These are phyloP conservation scores for Acromyrmex echinatior DNA, from an alignment of 1,140 invertebrate species.

Conservation along the genomic window DNA sequence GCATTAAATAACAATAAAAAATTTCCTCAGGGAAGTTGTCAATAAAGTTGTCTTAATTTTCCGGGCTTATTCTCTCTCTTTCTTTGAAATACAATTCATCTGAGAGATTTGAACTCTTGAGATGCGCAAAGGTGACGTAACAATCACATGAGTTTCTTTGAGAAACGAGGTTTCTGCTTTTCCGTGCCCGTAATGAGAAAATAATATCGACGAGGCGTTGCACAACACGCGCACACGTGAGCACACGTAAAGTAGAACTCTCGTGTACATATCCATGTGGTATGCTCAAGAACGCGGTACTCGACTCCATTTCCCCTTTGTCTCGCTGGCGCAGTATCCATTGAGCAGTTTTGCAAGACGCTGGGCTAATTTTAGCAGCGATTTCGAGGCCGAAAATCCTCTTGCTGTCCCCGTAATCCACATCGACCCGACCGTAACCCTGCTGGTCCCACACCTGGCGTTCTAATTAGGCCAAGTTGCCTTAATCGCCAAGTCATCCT, in stretches of 20 bases:
- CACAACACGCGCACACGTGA: slow-evolving; percentile 6
- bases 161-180: neutral
- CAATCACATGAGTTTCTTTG: neutral
- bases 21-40: neutral
- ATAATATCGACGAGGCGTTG: slow-evolving; percentile 10
- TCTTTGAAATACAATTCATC: neutral
- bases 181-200: slow-evolving; percentile 21
- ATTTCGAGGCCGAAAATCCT: slow-evolving; percentile 77
- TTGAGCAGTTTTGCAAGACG: slow-evolving; percentile 71
- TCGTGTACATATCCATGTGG: neutral
- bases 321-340: slow-evolving; percentile 23
- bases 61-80: neutral
- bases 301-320: neutral
- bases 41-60: neutral
- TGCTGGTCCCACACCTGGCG: neutral
- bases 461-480: slow-evolving; percentile 7
- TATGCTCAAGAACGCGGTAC: neutral
- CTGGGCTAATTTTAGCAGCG: slow-evolving; percentile 73
- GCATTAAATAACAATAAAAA: neutral
- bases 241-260: neutral
- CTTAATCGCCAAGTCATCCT: neutral
- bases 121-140: neutral
- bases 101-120: neutral
- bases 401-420: slow-evolving; percentile 68
- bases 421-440: slow-evolving; percentile 66